A percentile compares a stretch with the other conserved stretches of the same genome.
phyloP scores from a whole-genome alignment of 2,113 vertebrate genomes.

The Leucosticte australis region DNA sequence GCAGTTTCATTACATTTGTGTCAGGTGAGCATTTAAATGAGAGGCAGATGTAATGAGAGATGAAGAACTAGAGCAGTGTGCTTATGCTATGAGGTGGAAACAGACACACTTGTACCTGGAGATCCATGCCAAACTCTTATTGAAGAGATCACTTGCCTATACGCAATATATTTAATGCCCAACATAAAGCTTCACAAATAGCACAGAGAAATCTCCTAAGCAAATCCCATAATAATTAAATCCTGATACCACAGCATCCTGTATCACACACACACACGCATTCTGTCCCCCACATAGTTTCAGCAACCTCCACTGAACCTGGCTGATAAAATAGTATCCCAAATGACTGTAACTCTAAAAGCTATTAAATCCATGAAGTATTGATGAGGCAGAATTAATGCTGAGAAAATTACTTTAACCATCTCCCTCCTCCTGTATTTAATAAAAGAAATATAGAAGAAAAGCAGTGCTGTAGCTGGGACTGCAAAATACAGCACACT shows the following conservation, averaged over 20 bases:
- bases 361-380: slow-evolving; percentile 40
- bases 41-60: not conserved
- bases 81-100: not conserved
- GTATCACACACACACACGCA: not conserved
- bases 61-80: not conserved
- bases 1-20: slow-evolving; percentile 1
- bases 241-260: not conserved
- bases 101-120: slow-evolving; percentile 1
- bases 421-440: not conserved
- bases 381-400: slow-evolving; percentile 37
- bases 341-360: slow-evolving; percentile 9
- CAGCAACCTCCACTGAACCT: not conserved
- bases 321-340: slow-evolving; percentile 20
- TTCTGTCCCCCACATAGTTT: slow-evolving; percentile 26
- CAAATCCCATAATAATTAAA: slow-evolving; percentile 41
- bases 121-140: not conserved
- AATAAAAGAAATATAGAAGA: not conserved
- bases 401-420: not conserved
- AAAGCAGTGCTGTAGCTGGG: not conserved
- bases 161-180: not conserved
- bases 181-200: slow-evolving; percentile 23
- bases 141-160: slow-evolving; percentile 10
- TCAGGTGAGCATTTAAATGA: not conserved
- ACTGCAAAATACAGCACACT: not conserved
- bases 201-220: slow-evolving; percentile 28